phyloP scores from a whole-genome alignment of 2,888 invertebrate species.

The Drosophila multiciliata region DNA sequence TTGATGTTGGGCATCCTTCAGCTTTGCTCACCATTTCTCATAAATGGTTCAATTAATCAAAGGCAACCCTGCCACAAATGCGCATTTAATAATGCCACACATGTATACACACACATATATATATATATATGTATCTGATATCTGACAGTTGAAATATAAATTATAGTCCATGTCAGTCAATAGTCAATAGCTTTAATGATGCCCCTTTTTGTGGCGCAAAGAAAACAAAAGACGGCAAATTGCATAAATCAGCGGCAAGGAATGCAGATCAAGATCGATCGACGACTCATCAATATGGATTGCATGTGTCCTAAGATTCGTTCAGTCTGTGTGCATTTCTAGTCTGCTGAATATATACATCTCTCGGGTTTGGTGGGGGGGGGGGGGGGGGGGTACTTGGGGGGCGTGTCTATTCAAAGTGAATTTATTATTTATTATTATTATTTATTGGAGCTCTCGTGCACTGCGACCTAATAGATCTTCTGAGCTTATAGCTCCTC shows the following conservation, averaged over 20 bases:
- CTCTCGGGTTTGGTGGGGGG: too few relatives aligned
- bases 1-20: conserved; percentile 42
- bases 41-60: conserved; percentile 78
- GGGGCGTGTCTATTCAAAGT: background rate
- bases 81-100: conserved; percentile 70
- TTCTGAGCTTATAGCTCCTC: too few relatives aligned
- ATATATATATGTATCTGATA: conserved; percentile 7
- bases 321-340: background rate
- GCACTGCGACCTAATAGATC: too few relatives aligned
- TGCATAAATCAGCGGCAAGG: conserved; percentile 47
- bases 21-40: conserved; percentile 67
- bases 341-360: background rate
- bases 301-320: conserved; percentile 1
- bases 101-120: conserved; percentile 7
- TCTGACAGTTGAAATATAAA: conserved; percentile 68
- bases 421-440: background rate
- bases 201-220: conserved; percentile 28
- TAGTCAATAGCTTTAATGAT: conserved; percentile 62
- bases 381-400: background rate
- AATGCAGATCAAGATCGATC: conserved; percentile 60
- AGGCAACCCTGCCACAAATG: conserved; percentile 61
- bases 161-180: conserved; percentile 72
- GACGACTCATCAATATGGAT: conserved; percentile 38
- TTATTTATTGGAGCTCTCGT: too few relatives aligned
- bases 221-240: conserved; percentile 54